These are phyloP conservation scores for Acrocephalus arundinaceus DNA, from an alignment of 2,113 vertebrate species.

Conservation along the genomic window DNA sequence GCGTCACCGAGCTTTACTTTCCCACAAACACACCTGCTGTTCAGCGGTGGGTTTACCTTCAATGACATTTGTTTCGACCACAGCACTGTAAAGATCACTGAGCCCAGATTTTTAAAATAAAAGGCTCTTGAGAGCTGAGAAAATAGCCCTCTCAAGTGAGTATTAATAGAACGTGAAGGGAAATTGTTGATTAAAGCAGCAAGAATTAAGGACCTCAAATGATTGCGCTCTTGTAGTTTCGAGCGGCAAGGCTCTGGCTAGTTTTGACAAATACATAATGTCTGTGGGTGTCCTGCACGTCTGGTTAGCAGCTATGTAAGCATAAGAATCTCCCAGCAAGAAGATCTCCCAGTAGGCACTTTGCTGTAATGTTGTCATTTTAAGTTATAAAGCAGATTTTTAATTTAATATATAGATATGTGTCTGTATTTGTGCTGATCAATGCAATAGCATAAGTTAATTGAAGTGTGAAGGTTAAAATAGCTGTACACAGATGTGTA, in stretches of 20 bases:
- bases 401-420: not conserved
- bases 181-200: not conserved
- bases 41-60: slow-evolving; percentile 36
- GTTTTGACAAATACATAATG: not conserved
- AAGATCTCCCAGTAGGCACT: not conserved
- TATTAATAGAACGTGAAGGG: not conserved
- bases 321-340: not conserved
- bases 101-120: slow-evolving; percentile 11
- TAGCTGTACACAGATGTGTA: rapidly evolving
- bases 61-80: slow-evolving; percentile 51
- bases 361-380: not conserved
- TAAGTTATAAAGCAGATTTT: not conserved
- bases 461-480: not conserved
- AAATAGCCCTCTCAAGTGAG: not conserved
- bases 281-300: not conserved
- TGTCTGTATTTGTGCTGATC: not conserved
- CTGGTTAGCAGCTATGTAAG: not conserved
- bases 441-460: not conserved
- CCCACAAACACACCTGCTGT: slow-evolving; percentile 52
- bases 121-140: not conserved
- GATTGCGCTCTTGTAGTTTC: not conserved
- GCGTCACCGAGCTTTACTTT: slow-evolving; percentile 27
- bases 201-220: not conserved
- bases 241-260: not conserved
- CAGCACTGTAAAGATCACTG: not conserved